Percentiles rank a stretch among this genome's conserved stretches.
These are phyloP conservation scores for Gryon sp. DNA, from an alignment of 1,140 invertebrate species.

Conservation along the genomic window DNA sequence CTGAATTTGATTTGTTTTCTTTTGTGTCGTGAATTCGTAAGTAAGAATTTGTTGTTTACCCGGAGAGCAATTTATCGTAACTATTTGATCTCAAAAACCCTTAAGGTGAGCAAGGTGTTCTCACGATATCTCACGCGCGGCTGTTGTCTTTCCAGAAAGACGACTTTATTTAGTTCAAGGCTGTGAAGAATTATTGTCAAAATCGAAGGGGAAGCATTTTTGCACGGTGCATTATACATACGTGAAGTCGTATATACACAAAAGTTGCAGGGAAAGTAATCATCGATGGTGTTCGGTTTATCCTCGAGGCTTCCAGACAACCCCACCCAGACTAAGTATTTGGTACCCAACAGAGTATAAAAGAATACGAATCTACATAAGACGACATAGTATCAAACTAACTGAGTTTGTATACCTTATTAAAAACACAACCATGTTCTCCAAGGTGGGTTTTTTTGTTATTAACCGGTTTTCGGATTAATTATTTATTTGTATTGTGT, in stretches of 20 bases:
- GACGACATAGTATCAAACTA: constrained; percentile 56
- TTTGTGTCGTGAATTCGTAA: background rate
- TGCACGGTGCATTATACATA: constrained; percentile 37
- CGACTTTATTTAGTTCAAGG: constrained; percentile 66
- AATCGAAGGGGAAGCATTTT: constrained; percentile 61
- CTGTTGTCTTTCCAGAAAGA: constrained; percentile 62
- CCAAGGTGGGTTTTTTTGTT: constrained; percentile 58
- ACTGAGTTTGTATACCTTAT: constrained; percentile 46
- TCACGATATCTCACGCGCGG: constrained; percentile 36
- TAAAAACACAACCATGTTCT: constrained; percentile 48
- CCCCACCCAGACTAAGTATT: constrained; percentile 48
- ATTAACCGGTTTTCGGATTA: too few species aligned
- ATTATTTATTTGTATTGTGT: too few species aligned
- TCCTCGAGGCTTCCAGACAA: constrained; percentile 48
- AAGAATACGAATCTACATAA: constrained; percentile 60
- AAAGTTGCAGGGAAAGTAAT: constrained; percentile 59
- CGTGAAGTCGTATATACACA: constrained; percentile 57
- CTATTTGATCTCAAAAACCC: constrained; percentile 29
- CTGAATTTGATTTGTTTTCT: background rate
- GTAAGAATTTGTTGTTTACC: constrained; percentile 8
- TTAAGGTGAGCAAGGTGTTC: constrained; percentile 56
- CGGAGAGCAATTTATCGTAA: constrained; percentile 16
- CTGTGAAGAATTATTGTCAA: constrained; percentile 59
- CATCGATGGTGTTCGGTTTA: constrained; percentile 36
- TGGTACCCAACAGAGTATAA: constrained; percentile 57